Conservation (phyloP, 2,888 invertebrate species). For the Idaea biselata region DNA sequence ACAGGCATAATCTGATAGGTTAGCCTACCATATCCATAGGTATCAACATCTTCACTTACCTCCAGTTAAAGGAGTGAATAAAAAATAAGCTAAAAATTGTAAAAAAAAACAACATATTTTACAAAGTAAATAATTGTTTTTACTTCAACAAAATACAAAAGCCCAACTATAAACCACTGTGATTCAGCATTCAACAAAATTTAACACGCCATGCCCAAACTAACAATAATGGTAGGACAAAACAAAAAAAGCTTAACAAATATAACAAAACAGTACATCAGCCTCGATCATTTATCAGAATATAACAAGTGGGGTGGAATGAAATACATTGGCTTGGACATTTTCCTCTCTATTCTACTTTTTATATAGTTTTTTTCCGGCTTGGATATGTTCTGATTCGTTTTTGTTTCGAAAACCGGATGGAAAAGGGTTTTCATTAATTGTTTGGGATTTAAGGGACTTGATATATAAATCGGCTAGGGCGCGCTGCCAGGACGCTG, state of each 20-base stretch:
- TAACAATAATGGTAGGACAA: slow-evolving; percentile 16
- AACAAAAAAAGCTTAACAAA: slow-evolving; percentile 45
- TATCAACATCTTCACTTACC: too few relatives aligned
- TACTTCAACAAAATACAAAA: background rate
- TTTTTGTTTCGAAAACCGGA: slow-evolving; percentile 5
- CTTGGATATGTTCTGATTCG: slow-evolving; percentile 20
- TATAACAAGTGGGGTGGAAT: slow-evolving; percentile 72
- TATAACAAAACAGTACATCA: slow-evolving; percentile 51
- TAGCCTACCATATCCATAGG: too few relatives aligned
- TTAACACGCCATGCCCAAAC: slow-evolving; percentile 2
- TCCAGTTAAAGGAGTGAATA: too few relatives aligned
- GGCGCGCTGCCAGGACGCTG: too few relatives aligned
- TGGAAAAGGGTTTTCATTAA: background rate
- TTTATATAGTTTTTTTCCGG: slow-evolving; percentile 37
- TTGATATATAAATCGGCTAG: background rate
- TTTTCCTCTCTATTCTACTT: slow-evolving; percentile 43
- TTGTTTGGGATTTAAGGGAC: background rate
- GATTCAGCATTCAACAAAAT: slow-evolving; percentile 26
- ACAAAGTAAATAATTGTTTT: too few relatives aligned
- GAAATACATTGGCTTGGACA: slow-evolving; percentile 62
- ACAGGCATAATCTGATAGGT: too few relatives aligned
- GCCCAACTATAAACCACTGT: slow-evolving; percentile 17
- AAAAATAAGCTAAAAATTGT: too few relatives aligned
- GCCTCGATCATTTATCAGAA: slow-evolving; percentile 72
- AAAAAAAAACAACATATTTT: too few relatives aligned